phyloP scores from a whole-genome alignment of 1,140 invertebrate genomes.

The Micrasema minimum region DNA sequence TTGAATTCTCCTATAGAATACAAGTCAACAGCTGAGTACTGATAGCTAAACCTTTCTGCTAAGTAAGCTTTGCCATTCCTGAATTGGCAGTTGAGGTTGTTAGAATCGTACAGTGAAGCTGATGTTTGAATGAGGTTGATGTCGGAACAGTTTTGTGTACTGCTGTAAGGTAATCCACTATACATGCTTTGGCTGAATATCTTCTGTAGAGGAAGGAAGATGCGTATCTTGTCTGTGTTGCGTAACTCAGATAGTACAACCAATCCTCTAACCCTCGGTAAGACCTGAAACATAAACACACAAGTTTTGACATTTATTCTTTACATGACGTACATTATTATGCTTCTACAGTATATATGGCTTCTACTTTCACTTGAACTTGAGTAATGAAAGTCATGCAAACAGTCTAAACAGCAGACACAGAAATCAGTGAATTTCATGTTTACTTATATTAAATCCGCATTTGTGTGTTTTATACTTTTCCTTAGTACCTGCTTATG shows the following conservation, averaged over 20 bases:
- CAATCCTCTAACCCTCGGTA: conserved; percentile 81
- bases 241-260: conserved; percentile 82
- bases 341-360: too few species aligned
- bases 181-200: conserved; percentile 70
- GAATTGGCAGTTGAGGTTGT: conserved; percentile 74
- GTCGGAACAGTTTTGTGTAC: conserved; percentile 67
- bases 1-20: conserved; percentile 73
- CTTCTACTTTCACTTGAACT: too few species aligned
- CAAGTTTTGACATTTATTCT: not conserved
- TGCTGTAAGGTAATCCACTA: conserved; percentile 64
- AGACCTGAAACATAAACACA: conserved; percentile 66
- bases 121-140: conserved; percentile 67
- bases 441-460: too few species aligned
- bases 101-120: conserved; percentile 62
- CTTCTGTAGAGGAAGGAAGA: conserved; percentile 77
- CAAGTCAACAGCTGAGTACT: conserved; percentile 67
- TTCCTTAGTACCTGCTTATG: too few species aligned
- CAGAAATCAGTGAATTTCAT: too few species aligned
- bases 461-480: too few species aligned
- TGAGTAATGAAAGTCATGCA: too few species aligned
- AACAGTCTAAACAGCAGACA: too few species aligned
- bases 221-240: conserved; percentile 80
- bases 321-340: too few species aligned
- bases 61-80: conserved; percentile 78
- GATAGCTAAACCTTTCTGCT: conserved; percentile 77